Conservation (phyloP, 2,797 vertebrate genomes). For the Gambusia yucatana region DNA sequence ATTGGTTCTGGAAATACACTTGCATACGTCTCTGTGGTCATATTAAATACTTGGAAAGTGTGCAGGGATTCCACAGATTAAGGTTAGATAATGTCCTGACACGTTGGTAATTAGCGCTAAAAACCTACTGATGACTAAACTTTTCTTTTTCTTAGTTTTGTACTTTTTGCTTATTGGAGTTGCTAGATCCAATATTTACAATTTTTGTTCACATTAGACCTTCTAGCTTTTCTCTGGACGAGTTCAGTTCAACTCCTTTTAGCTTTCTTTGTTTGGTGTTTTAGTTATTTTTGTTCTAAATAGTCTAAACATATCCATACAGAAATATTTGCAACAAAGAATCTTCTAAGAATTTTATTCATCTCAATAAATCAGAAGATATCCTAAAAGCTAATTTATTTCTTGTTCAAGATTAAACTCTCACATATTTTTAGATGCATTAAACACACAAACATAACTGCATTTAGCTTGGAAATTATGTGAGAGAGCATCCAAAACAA, state of each 20-base stretch:
- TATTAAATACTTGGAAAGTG: constrained; percentile 18
- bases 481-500: not conserved
- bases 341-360: not conserved
- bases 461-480: not conserved
- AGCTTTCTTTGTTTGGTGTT: not conserved
- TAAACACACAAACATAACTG: not conserved
- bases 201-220: not conserved
- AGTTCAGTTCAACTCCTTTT: not conserved
- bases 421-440: not conserved
- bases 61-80: constrained; percentile 19
- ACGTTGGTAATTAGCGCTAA: not conserved
- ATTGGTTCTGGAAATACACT: constrained; percentile 42
- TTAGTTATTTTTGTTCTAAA: not conserved
- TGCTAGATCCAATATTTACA: not conserved
- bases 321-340: not conserved
- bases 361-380: not conserved
- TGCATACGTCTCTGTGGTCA: constrained; percentile 22
- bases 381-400: not conserved
- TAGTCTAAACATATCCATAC: not conserved
- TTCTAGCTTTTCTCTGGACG: not conserved
- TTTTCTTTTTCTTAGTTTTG: not conserved
- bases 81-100: not conserved
- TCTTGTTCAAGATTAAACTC: not conserved
- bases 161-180: not conserved
- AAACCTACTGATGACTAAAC: not conserved